Conservation (phyloP, 2,797 vertebrate genomes). For the Chiroxiphia lanceolata region DNA sequence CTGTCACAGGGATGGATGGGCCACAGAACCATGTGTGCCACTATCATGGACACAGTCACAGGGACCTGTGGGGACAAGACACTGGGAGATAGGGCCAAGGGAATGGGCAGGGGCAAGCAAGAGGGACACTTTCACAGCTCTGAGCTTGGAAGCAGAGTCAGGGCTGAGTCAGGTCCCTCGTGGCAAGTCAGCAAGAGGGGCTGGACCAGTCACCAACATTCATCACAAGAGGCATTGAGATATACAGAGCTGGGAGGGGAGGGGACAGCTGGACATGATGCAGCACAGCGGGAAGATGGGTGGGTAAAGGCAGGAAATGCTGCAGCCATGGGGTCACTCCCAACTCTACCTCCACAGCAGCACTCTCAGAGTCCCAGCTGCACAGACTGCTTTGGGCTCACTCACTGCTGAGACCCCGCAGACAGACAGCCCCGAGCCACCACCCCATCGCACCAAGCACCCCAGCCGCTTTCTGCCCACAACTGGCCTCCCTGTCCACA, state of each 20-base stretch:
- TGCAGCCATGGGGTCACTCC: fast-evolving
- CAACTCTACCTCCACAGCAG: neutral
- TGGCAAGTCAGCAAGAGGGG: neutral
- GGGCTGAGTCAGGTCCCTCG: neutral
- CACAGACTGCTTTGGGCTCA: neutral
- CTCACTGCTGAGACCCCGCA: neutral
- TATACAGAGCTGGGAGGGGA: neutral
- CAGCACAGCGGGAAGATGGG: neutral
- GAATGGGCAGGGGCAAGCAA: neutral
- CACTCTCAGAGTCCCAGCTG: neutral
- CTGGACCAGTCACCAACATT: neutral
- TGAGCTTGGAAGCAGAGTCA: neutral
- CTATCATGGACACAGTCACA: neutral
- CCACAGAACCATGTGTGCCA: neutral
- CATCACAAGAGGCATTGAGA: neutral
- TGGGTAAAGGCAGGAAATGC: neutral
- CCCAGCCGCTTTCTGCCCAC: neutral
- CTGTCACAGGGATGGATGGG: neutral
- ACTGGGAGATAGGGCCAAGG: neutral
- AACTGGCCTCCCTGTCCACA: fast-evolving
- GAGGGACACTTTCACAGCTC: neutral
- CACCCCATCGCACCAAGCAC: neutral
- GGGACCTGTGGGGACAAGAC: neutral
- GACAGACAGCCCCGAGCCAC: neutral
- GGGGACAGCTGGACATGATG: neutral